A percentile compares a stretch with the other conserved stretches of the same genome.
Conservation (phyloP, 2,113 vertebrate genomes). For the Notechis scutatus region DNA sequence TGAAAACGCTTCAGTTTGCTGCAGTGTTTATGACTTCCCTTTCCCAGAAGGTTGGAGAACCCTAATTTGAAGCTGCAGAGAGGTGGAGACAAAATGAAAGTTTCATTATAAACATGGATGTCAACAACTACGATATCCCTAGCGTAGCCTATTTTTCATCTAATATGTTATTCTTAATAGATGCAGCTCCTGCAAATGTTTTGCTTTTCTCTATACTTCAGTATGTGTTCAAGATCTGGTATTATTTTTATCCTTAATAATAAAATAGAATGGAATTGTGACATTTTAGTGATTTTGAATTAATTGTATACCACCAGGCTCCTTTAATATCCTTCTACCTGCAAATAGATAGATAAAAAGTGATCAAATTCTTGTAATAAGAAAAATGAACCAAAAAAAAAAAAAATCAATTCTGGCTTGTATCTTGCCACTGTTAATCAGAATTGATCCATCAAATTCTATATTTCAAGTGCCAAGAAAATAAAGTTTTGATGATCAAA, state of each 20-base stretch:
- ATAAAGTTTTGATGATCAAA: conserved; percentile 24
- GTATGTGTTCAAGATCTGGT: background rate
- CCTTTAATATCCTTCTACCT: background rate
- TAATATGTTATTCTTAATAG: background rate
- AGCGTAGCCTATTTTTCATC: background rate
- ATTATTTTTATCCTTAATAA: background rate
- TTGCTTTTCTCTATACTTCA: background rate
- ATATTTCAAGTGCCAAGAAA: conserved; percentile 9
- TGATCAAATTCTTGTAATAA: background rate
- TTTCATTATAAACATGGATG: background rate
- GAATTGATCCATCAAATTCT: conserved; percentile 12
- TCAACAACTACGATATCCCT: background rate
- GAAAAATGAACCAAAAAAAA: conserved; percentile 23
- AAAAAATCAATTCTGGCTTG: conserved; percentile 12
- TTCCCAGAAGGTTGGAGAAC: background rate
- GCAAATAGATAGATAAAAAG: conserved; percentile 11
- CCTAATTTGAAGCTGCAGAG: background rate
- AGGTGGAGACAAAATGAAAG: background rate
- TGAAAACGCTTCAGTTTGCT: background rate
- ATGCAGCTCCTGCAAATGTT: background rate
- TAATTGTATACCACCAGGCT: background rate
- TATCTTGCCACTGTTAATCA: conserved; percentile 13
- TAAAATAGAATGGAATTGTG: background rate
- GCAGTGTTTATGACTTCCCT: background rate
- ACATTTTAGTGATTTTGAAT: background rate